Evolutionary conservation across 2,113 vertebrate species (phyloP).

Genomic region (Oryzias javanicus): DNA sequence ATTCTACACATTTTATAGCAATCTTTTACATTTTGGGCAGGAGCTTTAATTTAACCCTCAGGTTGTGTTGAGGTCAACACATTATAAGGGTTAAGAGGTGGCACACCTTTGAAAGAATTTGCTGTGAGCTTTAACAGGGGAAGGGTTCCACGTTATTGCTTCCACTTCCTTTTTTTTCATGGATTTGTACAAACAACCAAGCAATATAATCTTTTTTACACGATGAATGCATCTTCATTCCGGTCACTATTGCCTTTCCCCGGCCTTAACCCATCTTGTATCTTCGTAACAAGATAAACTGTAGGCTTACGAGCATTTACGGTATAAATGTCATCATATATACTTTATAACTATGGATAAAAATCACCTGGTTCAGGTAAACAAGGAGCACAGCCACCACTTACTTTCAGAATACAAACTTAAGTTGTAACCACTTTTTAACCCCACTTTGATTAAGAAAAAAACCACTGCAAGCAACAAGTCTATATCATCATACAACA

Average conservation of each 20-base stretch:
- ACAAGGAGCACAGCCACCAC: constrained; percentile 65
- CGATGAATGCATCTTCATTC: constrained; percentile 16
- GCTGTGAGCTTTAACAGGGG: neutral
- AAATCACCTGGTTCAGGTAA: constrained; percentile 51
- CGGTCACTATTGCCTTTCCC: constrained; percentile 22
- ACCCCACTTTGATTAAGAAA: constrained; percentile 71
- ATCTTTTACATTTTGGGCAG: constrained; percentile 56
- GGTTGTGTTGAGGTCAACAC: too few relatives aligned
- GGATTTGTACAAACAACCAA: constrained; percentile 15
- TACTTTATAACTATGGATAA: constrained; percentile 16
- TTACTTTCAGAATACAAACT: constrained; percentile 66
- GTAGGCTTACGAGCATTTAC: constrained; percentile 39
- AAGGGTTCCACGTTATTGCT: constrained; percentile 41
- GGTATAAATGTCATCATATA: constrained; percentile 35
- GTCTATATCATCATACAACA: constrained; percentile 67
- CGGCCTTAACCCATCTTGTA: constrained; percentile 14
- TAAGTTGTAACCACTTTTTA: constrained; percentile 61
- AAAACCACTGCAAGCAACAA: constrained; percentile 73
- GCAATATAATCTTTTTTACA: constrained; percentile 19
- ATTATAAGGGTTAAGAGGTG: too few relatives aligned
- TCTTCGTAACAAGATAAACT: constrained; percentile 28
- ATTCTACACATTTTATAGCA: constrained; percentile 44
- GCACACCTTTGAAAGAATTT: constrained; percentile 4
- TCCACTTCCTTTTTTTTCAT: constrained; percentile 20
- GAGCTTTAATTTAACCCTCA: constrained; percentile 43